Base-by-base conservation (phyloP, 2,888 invertebrate species). In the Pantelozetes paolii region DNA sequence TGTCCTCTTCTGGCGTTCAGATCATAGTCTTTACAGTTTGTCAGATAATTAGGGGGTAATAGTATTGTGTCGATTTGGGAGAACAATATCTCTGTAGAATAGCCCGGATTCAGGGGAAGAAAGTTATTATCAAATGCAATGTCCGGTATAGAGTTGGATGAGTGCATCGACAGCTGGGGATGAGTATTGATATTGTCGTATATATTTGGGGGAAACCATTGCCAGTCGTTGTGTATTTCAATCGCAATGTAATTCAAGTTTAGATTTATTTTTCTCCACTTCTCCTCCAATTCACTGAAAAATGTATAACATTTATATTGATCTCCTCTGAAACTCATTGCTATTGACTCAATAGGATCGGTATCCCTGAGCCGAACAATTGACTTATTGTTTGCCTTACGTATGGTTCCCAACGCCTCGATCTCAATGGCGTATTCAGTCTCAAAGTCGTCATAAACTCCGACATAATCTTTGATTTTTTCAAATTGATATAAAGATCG, bases 61-160 rank as follows among this genome's bases (percentile, higher is more conserved):
- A 67, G 42, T 42, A 67, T 67, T 40, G 67, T 67, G 11, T 67
- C 67, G 23, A 67, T 67, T 67, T 42, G 67, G 6, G 67, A 67
- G 42, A 40, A 67, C 23, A 23, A 8, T 1, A 67, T 67, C 11
- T 67, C 42, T 23, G 40, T 40, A 20, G 67, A 67, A 67, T 40
- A 67, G 36, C 67, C 67, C n/a, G 42, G 23, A 67, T n/a, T 67
- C 20, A 67, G 26, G 8, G 42, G 40, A 11, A 67, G 9, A 26
- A 42, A 67, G 23, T 67, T 67, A 23, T 67, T 20, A 9, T 40
- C 67, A 2, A 23, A 67, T 1, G 40, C 20, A 1, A 67, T 42
- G 23, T 67, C 67, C 1, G 67, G 67, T 2, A 67, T 67, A 0
- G 40, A 40, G 15, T 42, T 67, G 30, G 40, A 23, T 2, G 67